Evolutionary conservation across 2,113 vertebrate species (phyloP), one percentile per base, ranked within the genome.

Genomic region (Rana temporaria): DNA sequence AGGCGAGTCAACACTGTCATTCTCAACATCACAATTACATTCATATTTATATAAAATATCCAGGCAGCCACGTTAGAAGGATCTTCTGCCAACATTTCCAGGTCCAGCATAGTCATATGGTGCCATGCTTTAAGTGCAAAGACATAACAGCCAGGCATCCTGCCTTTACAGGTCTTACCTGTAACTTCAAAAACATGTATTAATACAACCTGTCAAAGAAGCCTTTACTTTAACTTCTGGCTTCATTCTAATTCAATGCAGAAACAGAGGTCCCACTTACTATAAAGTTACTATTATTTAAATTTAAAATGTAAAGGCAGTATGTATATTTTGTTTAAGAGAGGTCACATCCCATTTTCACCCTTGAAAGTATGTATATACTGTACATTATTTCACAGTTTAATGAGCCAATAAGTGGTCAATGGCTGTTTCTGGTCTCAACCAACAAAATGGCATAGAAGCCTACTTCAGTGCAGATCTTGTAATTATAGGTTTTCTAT

Each of bases 81-180:
- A 15, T 57, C 38, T 59, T 20, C 14, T 4, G 19, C 9, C 12
- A 53, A 26, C 48, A 71, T 24, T 30, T 26, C 24, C 11, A 22
- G 22, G 56, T 19, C 30, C 12, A 22, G 18, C 71, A 73, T 20
- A 48, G 8, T 56, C 22, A 60, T 62, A 34, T 62, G 60, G 14
- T 42, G 56, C 88, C 65, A 86, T 84, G 86, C 7, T 12, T 24
- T 88, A 57, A 4, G 80, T 86, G 85, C 79, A 84, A 62, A 57
- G 20, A 81, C 81, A 52, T 67, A 84, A 83, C 83, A 84, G 80
- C 81, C 80, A 78, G 78, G 30, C 64, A 86, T 87, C 85, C 78
- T 71, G 79, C 74, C 60, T 85, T 90, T 85, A 89, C 30, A 87
- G 79, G 77, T 15, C 90, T 85, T 87, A 6, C 42, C 42, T 48